Evolutionary conservation across 2,888 invertebrate species (phyloP), one percentile per base, ranked within the genome.

Genomic region (Chouioia cunea): DNA sequence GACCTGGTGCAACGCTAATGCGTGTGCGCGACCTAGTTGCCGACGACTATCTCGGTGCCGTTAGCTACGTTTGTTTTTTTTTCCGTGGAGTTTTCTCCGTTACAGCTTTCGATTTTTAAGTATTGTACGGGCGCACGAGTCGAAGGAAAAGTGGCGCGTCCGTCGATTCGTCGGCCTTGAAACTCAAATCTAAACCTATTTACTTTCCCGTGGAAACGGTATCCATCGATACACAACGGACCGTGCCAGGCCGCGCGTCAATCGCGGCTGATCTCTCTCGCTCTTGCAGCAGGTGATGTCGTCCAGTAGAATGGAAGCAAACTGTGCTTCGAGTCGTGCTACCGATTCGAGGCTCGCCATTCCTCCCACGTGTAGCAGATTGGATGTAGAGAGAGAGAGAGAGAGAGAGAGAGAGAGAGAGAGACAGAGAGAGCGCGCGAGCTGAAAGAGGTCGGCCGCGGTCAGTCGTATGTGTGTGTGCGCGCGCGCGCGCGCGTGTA

Each of bases 151-250:
- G n/a, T n/a, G n/a, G n/a, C n/a, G n/a, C n/a, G n/a, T n/a, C n/a
- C n/a, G n/a, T 66, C 74, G 73, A 73, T 76, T 73, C 73, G 78
- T 78, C 78, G 81, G 79, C 82, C 82, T 82, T 82, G 81, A 59
- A 54, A 6, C 43, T n/a, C 54, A 73, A 70, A 74, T 75, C 78
- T 81, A 82, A 82, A 81, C 81, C 81, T 78, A 79, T 80, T 80
- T 81, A 81, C 82, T 82, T 82, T 82, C 82, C 81, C 77, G 81
- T 81, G n/a, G n/a, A n/a, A n/a, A n/a, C n/a, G n/a, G n/a, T n/a
- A n/a, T n/a, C n/a, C n/a, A n/a, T n/a, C n/a, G n/a, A n/a, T n/a
- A n/a, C n/a, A n/a, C n/a, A n/a, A n/a, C n/a, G n/a, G n/a, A n/a
- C n/a, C n/a, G n/a, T n/a, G n/a, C n/a, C n/a, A n/a, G n/a, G n/a